phyloP scores from a whole-genome alignment of 2,888 invertebrate species.

The Osmoderma eremita region DNA sequence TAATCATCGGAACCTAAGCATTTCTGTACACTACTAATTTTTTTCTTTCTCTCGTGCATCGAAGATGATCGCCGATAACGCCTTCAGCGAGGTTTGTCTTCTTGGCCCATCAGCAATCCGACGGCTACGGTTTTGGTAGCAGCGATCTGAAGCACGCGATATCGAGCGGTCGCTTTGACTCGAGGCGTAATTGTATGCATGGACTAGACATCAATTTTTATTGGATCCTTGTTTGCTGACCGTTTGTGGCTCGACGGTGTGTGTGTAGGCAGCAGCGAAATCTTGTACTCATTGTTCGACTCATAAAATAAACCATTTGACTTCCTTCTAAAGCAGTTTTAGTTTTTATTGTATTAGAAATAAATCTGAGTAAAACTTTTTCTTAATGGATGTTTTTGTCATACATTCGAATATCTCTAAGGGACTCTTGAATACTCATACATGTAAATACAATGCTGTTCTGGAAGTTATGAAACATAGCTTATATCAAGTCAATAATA shows the following conservation, averaged over 20 bases:
- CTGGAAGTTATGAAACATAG: too few species aligned
- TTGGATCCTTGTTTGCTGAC: conserved; percentile 44
- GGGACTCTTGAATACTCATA: too few species aligned
- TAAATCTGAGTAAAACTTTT: too few species aligned
- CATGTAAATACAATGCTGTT: too few species aligned
- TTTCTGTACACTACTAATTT: conserved; percentile 31
- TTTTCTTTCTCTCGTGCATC: conserved; percentile 30
- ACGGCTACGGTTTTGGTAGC: conserved; percentile 46
- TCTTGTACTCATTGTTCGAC: conserved; percentile 31
- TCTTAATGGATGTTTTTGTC: too few species aligned
- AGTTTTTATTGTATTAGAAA: too few species aligned
- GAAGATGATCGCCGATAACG: conserved; percentile 40
- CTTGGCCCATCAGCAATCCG: conserved; percentile 34
- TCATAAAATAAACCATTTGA: conserved; percentile 31
- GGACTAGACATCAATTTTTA: conserved; percentile 48
- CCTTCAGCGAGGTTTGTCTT: conserved; percentile 42
- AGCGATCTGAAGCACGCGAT: conserved; percentile 47
- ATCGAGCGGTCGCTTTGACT: conserved; percentile 47
- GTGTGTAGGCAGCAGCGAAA: conserved; percentile 27
- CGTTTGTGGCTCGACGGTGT: conserved; percentile 27
- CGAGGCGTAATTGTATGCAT: conserved; percentile 46
- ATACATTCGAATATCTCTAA: too few species aligned
- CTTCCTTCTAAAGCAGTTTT: conserved; percentile 1
- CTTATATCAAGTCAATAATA: too few species aligned
- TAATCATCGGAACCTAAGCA: conserved; percentile 36